Percentiles rank a stretch among this genome's conserved stretches.
Conservation (phyloP, 2,113 vertebrate genomes). For the Mus spicilegus region DNA sequence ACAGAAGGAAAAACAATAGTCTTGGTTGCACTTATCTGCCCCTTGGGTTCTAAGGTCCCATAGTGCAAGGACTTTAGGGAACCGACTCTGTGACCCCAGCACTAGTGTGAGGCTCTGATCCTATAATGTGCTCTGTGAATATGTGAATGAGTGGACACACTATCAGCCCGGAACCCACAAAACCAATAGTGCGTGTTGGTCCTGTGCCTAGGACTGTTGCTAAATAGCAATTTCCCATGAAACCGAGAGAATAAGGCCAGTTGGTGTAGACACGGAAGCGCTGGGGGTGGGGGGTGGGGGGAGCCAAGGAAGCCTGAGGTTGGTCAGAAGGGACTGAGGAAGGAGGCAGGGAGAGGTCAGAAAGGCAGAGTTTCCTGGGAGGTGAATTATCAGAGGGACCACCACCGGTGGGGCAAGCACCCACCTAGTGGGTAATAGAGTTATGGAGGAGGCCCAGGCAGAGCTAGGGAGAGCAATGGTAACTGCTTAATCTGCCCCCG, state of each 20-base stretch:
- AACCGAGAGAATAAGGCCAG: slow-evolving; percentile 41
- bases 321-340: not conserved
- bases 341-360: slow-evolving; percentile 88
- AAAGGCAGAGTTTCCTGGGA: slow-evolving; percentile 94
- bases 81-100: not conserved
- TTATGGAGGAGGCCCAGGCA: slow-evolving; percentile 90
- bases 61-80: not conserved
- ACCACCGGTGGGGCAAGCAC: slow-evolving; percentile 86
- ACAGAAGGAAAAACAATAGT: not conserved
- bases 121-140: not conserved
- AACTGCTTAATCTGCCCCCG: slow-evolving; percentile 93
- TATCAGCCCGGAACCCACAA: not conserved
- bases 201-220: not conserved
- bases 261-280: slow-evolving; percentile 45
- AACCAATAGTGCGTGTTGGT: not conserved
- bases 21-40: not conserved
- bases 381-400: slow-evolving; percentile 92
- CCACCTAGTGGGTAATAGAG: slow-evolving; percentile 91
- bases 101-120: not conserved
- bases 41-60: not conserved
- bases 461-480: slow-evolving; percentile 92
- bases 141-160: not conserved
- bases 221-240: not conserved
- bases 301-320: not conserved
- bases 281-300: not conserved